These are phyloP conservation scores for Alethe diademata DNA, from an alignment of 2,113 vertebrate species.

Conservation along the genomic window DNA sequence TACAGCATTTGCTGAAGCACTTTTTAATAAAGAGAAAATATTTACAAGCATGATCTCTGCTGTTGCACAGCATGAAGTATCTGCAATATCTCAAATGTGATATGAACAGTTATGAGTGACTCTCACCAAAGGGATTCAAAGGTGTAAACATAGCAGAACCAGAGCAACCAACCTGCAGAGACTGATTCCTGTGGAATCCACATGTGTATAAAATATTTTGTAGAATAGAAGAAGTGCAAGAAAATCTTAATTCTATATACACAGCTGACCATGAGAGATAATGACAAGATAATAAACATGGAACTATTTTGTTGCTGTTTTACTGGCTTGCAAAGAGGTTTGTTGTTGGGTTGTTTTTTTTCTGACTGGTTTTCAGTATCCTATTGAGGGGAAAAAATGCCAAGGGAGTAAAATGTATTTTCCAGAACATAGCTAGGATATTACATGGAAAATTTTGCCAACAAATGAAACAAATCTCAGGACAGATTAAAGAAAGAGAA, in stretches of 20 bases:
- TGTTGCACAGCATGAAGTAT: background rate
- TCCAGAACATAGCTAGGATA: background rate
- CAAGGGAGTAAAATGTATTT: background rate
- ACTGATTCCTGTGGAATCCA: background rate
- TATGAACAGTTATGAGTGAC: background rate
- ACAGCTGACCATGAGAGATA: background rate
- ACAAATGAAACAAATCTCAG: background rate
- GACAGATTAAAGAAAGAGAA: background rate
- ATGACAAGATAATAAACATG: background rate
- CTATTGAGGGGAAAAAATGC: background rate
- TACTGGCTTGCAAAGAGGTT: background rate
- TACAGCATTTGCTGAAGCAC: background rate
- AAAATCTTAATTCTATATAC: background rate
- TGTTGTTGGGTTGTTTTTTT: background rate
- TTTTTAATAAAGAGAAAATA: background rate
- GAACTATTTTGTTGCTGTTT: background rate
- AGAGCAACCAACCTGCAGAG: background rate
- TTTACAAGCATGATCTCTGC: background rate
- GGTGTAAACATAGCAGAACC: background rate
- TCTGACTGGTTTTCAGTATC: background rate
- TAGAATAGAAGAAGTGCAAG: background rate
- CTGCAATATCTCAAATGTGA: background rate
- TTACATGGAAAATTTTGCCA: background rate
- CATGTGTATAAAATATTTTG: background rate
- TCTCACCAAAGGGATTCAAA: background rate